Conservation (phyloP, 2,888 invertebrate genomes). For the Mycalesis mineus region DNA sequence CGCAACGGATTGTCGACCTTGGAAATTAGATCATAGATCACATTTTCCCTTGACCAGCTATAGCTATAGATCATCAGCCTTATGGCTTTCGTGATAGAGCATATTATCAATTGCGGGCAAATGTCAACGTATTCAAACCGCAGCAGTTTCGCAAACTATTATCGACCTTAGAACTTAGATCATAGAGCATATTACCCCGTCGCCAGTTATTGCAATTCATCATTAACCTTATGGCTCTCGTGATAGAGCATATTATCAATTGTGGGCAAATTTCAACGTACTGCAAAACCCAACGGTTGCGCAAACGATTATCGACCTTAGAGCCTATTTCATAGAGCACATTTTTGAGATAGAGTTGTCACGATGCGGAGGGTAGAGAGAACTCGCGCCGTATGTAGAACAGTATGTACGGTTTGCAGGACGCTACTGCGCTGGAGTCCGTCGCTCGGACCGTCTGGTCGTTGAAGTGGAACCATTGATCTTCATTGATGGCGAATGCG, state of each 20-base stretch:
- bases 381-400: constrained; percentile 88
- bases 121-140: too few species aligned
- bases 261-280: not conserved
- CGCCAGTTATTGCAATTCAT: too few species aligned
- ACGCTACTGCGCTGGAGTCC: constrained; percentile 81
- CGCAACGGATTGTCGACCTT: not conserved
- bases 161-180: not conserved
- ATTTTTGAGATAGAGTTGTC: constrained; percentile 29
- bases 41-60: too few species aligned
- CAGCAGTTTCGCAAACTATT: not conserved
- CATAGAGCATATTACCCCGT: not conserved
- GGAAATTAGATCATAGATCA: not conserved
- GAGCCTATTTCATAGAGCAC: not conserved
- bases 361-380: constrained; percentile 49
- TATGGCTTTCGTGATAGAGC: too few species aligned
- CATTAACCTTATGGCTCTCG: too few species aligned
- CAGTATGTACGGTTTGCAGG: constrained; percentile 90
- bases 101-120: too few species aligned
- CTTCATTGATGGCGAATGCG: constrained; percentile 88
- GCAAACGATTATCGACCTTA: not conserved
- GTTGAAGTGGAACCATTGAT: constrained; percentile 91
- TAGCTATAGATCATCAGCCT: too few species aligned
- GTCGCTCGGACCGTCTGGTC: constrained; percentile 88
- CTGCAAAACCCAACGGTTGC: not conserved
- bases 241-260: too few species aligned